Evolutionary conservation across 2,113 vertebrate species (phyloP), one percentile per base, ranked within the genome.

Genomic region (Helogale parvula): DNA sequence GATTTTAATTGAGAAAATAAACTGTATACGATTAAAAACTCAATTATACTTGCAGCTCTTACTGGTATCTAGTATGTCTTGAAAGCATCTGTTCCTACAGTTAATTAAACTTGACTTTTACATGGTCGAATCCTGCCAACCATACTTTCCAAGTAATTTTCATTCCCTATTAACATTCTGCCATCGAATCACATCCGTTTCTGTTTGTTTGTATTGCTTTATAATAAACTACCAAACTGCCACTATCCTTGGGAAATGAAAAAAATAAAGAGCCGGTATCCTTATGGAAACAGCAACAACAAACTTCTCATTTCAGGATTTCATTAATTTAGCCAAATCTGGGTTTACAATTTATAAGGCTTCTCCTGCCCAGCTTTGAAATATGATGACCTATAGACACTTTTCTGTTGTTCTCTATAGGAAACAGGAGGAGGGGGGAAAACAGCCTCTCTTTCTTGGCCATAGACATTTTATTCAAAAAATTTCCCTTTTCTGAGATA

Each of bases 1-100:
- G 97, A 99, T 99, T 99, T 99, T 97, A 98, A 98, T 98, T 92
- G 72, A 63, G 84, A 85, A 98, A 98, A 98, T 97, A 98, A 98
- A 93, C 97, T 97, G 31, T 98, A 96, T 95, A 98, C 96, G 94
- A 97, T 79, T 31, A 74, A 98, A 98, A 98, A 98, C 77, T 97
- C 87, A 97, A 98, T 98, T 98, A 98, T 38, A 93, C 88, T 94
- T 96, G 57, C 31, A 95, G 89, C 65, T 98, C 86, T 97, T 98
- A 98, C 97, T 98, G 95, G 94, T 93, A 98, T 74, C 84, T 94
- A 96, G 60, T 11, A 2, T 84, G 96, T 96, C 77, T 97, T 94
- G 25, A 97, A 79, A 97, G 77, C 93, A 94, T 96, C 98, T 94
- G 93, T 41, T 98, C 33, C 80, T 95, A 98, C 98, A 97, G 33